These are phyloP conservation scores for Plutella xylostella DNA, from an alignment of 2,888 invertebrate genomes.

Conservation along the genomic window DNA sequence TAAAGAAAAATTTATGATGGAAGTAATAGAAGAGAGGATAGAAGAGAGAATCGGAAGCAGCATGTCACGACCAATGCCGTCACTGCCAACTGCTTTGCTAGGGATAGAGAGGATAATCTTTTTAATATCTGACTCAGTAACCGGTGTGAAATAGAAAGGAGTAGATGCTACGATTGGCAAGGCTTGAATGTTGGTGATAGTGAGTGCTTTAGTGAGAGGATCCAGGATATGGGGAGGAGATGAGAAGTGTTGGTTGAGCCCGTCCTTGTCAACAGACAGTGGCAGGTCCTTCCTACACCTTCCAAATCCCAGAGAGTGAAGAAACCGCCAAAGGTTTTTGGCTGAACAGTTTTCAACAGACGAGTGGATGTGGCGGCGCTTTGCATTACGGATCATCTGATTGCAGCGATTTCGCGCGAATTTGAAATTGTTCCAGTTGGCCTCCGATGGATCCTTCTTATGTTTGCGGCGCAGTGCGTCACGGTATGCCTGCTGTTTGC, in stretches of 20 bases:
- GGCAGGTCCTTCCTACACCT: neutral
- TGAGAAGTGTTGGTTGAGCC: neutral
- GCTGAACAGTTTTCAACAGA: too few species aligned
- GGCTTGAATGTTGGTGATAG: neutral
- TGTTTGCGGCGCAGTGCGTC: too few species aligned
- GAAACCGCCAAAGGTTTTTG: too few species aligned
- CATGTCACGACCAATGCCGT: conserved; percentile 9
- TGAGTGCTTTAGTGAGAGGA: neutral
- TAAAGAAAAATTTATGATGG: conserved; percentile 15
- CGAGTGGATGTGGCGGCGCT: too few species aligned
- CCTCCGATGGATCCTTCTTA: too few species aligned
- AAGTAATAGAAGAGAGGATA: neutral
- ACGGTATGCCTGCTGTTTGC: too few species aligned
- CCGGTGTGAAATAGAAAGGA: neutral
- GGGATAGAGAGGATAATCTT: conserved; percentile 11
- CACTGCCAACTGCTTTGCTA: conserved; percentile 16
- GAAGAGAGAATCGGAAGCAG: conserved; percentile 1
- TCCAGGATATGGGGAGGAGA: neutral
- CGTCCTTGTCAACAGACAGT: conserved; percentile 1
- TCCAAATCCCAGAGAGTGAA: too few species aligned
- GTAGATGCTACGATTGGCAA: neutral
- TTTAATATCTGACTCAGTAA: conserved; percentile 12
- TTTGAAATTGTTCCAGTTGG: too few species aligned
- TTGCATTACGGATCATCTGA: too few species aligned
- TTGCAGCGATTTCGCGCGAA: too few species aligned